Base-by-base conservation (phyloP, 2,888 invertebrate species). In the Andrena bicolor region DNA sequence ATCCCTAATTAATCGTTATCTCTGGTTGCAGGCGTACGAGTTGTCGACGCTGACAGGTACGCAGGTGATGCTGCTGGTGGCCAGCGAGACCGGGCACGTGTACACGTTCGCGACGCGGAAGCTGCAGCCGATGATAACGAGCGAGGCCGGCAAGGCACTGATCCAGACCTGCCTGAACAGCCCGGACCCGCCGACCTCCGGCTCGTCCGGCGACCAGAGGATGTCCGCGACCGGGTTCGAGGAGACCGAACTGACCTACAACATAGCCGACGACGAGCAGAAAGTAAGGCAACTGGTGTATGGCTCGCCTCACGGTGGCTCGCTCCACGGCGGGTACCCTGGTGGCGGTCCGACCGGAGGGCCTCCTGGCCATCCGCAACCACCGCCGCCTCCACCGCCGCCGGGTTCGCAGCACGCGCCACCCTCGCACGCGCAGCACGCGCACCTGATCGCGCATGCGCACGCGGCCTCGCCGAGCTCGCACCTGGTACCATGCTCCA, bases 81-180 rank as follows among this genome's bases (percentile, higher is more conserved):
- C 99, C 82, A 99, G 98, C 86, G 99, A 99, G 95, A 99, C 99
- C 26, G 99, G 99, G 73, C 99, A 99, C 95, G 99, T 99, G 92
- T 99, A 99, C 95, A 99, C 99, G 84, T 99, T 99, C 95, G 99
- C 99, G 85, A 99, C 99, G 89, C 96, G 99, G 90, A 99, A 99
- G 94, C 96, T 99, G 73, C 99, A 99, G 94, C 99, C 99, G 88
- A 99, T 99, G 99, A 99, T 99, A 94, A 99, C 99, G 65, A 99
- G 99, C 89, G 98, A 98, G 94, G 97, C 98, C 80, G 99, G 99
- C 89, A 99, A 99, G 94, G 97, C 99, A 87, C 96, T 99, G 90
- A 99, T 99, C 92, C 99, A 99, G 95, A 99, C 99, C 90, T 99
- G 99, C 94, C 96, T 99, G 84, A 99, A 99, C 95, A 98, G 99